Evolutionary conservation across 2,797 vertebrate genomes (phyloP).

Genomic region (Brachyrhaphis roseni): DNA sequence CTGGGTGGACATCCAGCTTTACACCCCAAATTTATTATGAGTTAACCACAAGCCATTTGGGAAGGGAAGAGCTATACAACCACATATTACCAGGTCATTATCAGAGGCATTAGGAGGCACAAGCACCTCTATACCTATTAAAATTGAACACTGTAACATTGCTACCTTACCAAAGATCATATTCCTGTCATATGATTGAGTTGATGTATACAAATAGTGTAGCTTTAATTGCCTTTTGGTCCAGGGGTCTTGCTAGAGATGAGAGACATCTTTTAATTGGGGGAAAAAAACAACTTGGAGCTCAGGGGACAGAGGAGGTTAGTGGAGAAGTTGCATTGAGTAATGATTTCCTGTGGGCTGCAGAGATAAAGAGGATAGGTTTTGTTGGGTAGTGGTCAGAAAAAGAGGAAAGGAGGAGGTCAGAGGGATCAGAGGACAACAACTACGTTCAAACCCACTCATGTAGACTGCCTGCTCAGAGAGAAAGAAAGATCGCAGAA

Average conservation of each 20-base stretch:
- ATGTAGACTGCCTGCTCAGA: slow-evolving; percentile 23
- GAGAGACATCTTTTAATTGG: slow-evolving; percentile 53
- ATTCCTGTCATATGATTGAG: slow-evolving; percentile 14
- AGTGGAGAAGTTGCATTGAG: slow-evolving; percentile 42
- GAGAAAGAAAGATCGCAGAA: slow-evolving; percentile 15
- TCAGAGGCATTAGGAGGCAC: slow-evolving; percentile 13
- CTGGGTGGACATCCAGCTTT: slow-evolving; percentile 57
- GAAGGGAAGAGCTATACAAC: slow-evolving; percentile 28
- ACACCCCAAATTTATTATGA: slow-evolving; percentile 65
- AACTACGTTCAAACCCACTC: slow-evolving; percentile 64
- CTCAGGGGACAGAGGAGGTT: slow-evolving; percentile 54
- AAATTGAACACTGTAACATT: slow-evolving; percentile 9
- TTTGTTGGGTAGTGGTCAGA: slow-evolving; percentile 37
- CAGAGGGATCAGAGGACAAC: slow-evolving; percentile 40
- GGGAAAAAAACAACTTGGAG: slow-evolving; percentile 7
- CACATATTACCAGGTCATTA: slow-evolving; percentile 34
- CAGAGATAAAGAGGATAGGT: slow-evolving; percentile 33
- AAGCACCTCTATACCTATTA: slow-evolving; percentile 6
- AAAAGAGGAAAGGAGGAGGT: slow-evolving; percentile 16
- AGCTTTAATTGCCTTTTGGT: slow-evolving; percentile 28
- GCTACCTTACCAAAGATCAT: background rate
- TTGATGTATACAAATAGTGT: background rate
- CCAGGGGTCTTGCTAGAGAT: slow-evolving; percentile 20
- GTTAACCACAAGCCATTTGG: slow-evolving; percentile 47
- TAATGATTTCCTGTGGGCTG: slow-evolving; percentile 69